Percentiles rank a stretch among this genome's conserved stretches.
These are phyloP conservation scores for Squalus acanthias DNA, from an alignment of 2,797 vertebrate species.

Conservation along the genomic window DNA sequence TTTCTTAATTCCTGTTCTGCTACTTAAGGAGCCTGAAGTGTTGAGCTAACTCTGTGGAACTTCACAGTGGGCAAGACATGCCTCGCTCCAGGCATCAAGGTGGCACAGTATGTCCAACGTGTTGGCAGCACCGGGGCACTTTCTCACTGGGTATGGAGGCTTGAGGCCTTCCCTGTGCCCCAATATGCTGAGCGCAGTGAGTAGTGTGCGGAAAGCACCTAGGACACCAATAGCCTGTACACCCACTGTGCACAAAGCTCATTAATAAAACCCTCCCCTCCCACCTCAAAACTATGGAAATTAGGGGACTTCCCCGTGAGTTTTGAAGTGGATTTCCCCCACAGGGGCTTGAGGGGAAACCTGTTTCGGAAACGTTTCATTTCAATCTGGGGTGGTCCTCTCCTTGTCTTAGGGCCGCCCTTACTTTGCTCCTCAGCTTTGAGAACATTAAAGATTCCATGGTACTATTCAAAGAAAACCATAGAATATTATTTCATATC, in stretches of 20 bases:
- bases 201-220: background rate
- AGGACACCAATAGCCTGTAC: background rate
- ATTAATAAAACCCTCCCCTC: background rate
- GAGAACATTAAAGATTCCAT: background rate
- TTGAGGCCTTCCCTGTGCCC: background rate
- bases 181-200: background rate
- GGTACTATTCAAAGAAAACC: background rate
- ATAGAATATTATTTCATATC: background rate
- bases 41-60: too few relatives aligned
- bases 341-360: background rate
- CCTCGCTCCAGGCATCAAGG: background rate
- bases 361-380: background rate
- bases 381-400: background rate
- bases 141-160: background rate
- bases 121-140: background rate
- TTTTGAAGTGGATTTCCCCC: background rate
- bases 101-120: background rate
- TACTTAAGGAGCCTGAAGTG: background rate
- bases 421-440: background rate
- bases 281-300: background rate
- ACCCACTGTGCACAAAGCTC: background rate
- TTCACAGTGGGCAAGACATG: background rate
- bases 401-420: background rate
- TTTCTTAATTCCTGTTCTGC: slow-evolving; percentile 6
- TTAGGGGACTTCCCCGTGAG: background rate